These are phyloP conservation scores for Apocrypta bakeri DNA, from an alignment of 1,140 invertebrate genomes.

Conservation along the genomic window DNA sequence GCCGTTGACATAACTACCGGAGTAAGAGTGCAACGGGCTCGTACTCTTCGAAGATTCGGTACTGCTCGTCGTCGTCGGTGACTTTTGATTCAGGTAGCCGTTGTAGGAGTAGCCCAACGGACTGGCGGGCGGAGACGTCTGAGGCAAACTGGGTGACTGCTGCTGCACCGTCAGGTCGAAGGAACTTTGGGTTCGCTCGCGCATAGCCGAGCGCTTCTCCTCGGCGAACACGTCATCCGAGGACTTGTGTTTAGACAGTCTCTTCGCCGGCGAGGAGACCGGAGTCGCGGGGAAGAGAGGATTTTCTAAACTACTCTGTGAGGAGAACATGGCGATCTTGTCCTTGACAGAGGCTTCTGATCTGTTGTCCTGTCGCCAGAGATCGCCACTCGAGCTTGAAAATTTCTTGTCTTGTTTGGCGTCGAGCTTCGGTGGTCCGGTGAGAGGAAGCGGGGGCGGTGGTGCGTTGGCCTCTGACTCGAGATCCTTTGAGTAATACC, in stretches of 20 bases:
- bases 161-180: constrained; percentile 64
- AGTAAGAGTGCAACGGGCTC: background rate
- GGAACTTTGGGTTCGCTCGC: constrained; percentile 67
- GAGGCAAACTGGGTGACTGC: constrained; percentile 55
- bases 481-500: constrained; percentile 58
- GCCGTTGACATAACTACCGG: background rate
- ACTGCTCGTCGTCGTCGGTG: background rate
- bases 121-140: constrained; percentile 51
- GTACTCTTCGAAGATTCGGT: background rate
- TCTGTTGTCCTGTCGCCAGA: constrained; percentile 81
- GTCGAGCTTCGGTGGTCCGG: constrained; percentile 65
- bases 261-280: constrained; percentile 44
- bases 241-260: constrained; percentile 72
- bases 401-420: constrained; percentile 57
- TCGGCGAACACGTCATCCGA: constrained; percentile 74
- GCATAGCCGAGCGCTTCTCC: constrained; percentile 56
- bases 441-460: constrained; percentile 70
- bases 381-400: constrained; percentile 60
- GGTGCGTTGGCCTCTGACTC: background rate
- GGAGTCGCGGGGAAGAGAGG: constrained; percentile 60
- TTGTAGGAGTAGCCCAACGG: constrained; percentile 15
- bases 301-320: constrained; percentile 63
- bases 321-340: constrained; percentile 92
- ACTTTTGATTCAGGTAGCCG: background rate
- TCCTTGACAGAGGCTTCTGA: constrained; percentile 87